phyloP scores from a whole-genome alignment of 2,797 vertebrate genomes.

The Syngnathus acus region DNA sequence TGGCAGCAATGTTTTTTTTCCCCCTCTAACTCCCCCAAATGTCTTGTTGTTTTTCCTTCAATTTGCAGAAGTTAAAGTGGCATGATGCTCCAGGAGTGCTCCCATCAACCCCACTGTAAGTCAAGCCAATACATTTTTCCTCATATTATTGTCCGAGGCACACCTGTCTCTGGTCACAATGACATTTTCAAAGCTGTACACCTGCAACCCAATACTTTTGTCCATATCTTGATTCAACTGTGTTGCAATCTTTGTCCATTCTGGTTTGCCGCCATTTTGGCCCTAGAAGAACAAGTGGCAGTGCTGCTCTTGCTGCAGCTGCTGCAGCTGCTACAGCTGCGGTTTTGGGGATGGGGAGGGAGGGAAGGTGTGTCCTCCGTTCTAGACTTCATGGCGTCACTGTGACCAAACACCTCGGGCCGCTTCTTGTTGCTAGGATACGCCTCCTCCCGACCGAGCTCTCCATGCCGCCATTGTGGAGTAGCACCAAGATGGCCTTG shows the following conservation, averaged over 20 bases:
- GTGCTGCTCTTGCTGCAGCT: too few relatives aligned
- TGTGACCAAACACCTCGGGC: constrained; percentile 31
- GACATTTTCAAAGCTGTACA: too few relatives aligned
- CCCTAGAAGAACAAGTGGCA: too few relatives aligned
- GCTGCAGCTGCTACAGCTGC: too few relatives aligned
- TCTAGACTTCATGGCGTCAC: neutral
- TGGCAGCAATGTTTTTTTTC: neutral
- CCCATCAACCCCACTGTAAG: too few relatives aligned
- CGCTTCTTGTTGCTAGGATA: constrained; percentile 68
- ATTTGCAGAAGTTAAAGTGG: neutral
- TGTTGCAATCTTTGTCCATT: too few relatives aligned
- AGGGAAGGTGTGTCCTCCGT: neutral
- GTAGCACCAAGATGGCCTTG: neutral
- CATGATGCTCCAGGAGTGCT: too few relatives aligned
- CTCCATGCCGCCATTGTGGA: constrained; percentile 11
- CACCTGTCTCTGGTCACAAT: too few relatives aligned
- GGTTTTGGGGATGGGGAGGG: neutral
- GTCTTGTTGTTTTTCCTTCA: neutral
- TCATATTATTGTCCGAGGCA: too few relatives aligned
- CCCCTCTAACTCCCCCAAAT: neutral
- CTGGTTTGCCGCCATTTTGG: too few relatives aligned
- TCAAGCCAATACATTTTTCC: too few relatives aligned
- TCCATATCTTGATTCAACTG: too few relatives aligned
- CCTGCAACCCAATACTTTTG: neutral
- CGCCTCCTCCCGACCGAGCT: constrained; percentile 46